Evolutionary conservation across 2,888 invertebrate genomes (phyloP), one percentile per base, ranked within the genome.

Genomic region (Tachina lurida): DNA sequence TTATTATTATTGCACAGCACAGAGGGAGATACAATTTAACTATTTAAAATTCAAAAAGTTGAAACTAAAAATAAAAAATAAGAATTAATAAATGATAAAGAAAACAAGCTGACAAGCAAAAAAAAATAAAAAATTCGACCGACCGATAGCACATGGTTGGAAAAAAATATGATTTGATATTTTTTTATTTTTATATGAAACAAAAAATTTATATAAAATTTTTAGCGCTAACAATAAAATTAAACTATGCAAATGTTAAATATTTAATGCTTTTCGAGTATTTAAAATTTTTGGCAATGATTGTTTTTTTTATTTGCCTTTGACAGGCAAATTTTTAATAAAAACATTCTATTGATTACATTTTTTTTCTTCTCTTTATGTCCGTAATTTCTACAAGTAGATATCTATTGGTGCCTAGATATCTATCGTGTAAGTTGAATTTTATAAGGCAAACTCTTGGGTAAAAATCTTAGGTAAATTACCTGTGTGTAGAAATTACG

Each of bases 11-110:
- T 58, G 31, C 49, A 39, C 67, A 49, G 22, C 17, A 54, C 9
- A 49, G 31, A 31, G 31, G 4, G 49, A 52, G n/a, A 31, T 5
- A 19, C 31, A 31, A 22, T 19, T 71, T 68, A 74, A 49, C 62
- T 78, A 63, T 70, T 84, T 75, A 74, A 84, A 70, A 78, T 79
- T 84, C 74, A 74, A 49, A 63, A 73, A 52, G 22, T 19, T 43
- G 7, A 22, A 15, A 63, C n/a, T 19, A 19, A 54, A 54, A 41
- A 9, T 39, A 15, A 49, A 49, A 49, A n/a, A 5, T 43, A 19
- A 15, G 22, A 12, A 39, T 9, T 15, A 54, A 12, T 13, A 52
- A 63, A 62, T 60, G n/a, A 63, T 52, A 62, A 15, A 17, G 39
- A 63, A 41, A 47, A 75, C 19, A 63, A 52, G n/a, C 63, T 22